Percentiles rank a stretch among this genome's conserved stretches.
Evolutionary conservation across 2,888 invertebrate species (phyloP).

Genomic region (Eucera pruinosa): DNA sequence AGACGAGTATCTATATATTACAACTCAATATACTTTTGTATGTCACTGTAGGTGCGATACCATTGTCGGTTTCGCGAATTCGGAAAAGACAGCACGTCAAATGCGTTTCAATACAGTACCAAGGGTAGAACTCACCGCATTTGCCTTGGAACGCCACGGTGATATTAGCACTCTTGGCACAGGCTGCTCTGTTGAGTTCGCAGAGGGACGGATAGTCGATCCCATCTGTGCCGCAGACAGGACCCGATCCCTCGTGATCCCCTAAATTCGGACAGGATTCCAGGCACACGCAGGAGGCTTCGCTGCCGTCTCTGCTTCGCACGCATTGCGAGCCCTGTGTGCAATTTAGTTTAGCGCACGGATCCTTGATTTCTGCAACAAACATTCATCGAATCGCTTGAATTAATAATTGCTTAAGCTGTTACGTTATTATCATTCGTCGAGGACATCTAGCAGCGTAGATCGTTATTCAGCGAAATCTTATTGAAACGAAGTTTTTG

Average conservation of each 20-base stretch:
- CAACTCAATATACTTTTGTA: no score
- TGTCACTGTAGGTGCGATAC: no score
- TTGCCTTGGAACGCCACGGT: slow-evolving; percentile 93
- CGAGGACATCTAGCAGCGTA: no score
- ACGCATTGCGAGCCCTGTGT: slow-evolving; percentile 87
- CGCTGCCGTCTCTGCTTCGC: slow-evolving; percentile 88
- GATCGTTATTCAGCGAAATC: no score
- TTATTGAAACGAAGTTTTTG: no score
- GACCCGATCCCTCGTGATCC: slow-evolving; percentile 91
- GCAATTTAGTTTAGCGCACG: slow-evolving; percentile 86
- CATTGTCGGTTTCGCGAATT: not conserved
- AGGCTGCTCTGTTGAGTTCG: slow-evolving; percentile 92
- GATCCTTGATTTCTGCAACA: slow-evolving; percentile 85
- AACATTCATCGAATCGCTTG: slow-evolving; percentile 6
- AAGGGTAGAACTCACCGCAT: slow-evolving; percentile 89
- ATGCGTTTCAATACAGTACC: not conserved
- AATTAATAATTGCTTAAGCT: slow-evolving; percentile 3
- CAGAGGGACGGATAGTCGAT: slow-evolving; percentile 94
- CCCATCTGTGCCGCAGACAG: slow-evolving; percentile 94
- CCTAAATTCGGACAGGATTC: slow-evolving; percentile 92
- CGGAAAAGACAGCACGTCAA: not conserved
- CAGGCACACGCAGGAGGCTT: slow-evolving; percentile 91
- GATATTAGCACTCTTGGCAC: slow-evolving; percentile 90
- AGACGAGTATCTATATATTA: no score
- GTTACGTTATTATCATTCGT: not conserved